A percentile compares a stretch with the other conserved stretches of the same genome.
Conservation (phyloP, 2,113 vertebrate species). For the Bujurquina vittata region DNA sequence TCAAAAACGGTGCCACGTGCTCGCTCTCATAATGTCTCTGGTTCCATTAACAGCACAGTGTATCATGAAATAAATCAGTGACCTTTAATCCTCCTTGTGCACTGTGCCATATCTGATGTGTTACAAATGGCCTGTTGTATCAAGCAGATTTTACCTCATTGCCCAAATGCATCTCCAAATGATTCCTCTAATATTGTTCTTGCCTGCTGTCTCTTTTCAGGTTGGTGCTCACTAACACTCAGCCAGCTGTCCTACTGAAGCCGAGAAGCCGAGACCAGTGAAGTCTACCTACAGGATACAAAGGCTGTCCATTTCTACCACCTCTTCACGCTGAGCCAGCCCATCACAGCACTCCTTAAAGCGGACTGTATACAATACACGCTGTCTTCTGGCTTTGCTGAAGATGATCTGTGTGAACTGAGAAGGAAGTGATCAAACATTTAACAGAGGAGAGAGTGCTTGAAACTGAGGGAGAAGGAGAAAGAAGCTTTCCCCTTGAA, state of each 20-base stretch:
- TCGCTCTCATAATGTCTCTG: neutral
- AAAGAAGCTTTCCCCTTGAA: slow-evolving; percentile 5
- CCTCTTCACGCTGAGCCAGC: slow-evolving; percentile 29
- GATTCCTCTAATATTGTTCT: slow-evolving; percentile 12
- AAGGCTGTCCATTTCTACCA: slow-evolving; percentile 17
- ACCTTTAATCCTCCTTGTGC: slow-evolving; percentile 9
- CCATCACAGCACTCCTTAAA: slow-evolving; percentile 1
- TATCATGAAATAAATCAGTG: neutral
- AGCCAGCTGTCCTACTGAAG: slow-evolving; percentile 28
- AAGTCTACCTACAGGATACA: slow-evolving; percentile 24
- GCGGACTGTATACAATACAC: slow-evolving; percentile 22
- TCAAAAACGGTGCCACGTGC: neutral
- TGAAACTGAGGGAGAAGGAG: slow-evolving; percentile 26
- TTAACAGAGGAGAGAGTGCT: slow-evolving; percentile 44
- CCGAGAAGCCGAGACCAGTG: slow-evolving; percentile 27
- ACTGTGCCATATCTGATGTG: neutral
- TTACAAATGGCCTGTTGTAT: slow-evolving; percentile 10
- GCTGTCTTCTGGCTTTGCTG: slow-evolving; percentile 29
- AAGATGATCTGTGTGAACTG: slow-evolving; percentile 38
- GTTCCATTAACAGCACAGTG: neutral
- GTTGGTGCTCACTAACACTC: slow-evolving; percentile 12
- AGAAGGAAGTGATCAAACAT: slow-evolving; percentile 49
- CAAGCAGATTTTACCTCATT: neutral
- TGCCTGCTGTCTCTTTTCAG: slow-evolving; percentile 59
- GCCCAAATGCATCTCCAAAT: neutral